A percentile compares a stretch with the other conserved stretches of the same genome.
Conservation (phyloP, 1,140 invertebrate species). For the Calliphora vicina region DNA sequence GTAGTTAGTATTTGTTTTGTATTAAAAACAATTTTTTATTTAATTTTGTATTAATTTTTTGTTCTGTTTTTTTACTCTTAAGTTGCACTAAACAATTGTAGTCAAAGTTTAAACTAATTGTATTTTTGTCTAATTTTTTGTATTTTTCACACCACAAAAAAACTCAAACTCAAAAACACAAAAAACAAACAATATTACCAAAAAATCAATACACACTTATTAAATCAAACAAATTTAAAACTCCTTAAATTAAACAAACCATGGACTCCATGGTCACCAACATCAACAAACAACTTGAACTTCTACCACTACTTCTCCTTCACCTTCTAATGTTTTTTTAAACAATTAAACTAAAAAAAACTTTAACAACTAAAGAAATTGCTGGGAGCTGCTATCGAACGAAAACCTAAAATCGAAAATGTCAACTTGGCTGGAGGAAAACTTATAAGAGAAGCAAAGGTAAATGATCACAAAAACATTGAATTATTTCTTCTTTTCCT, state of each 20-base stretch:
- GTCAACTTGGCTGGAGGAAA: constrained; percentile 94
- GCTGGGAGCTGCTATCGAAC: constrained; percentile 88
- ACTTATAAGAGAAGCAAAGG: constrained; percentile 97
- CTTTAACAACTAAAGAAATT: constrained; percentile 72
- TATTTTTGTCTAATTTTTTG: constrained; percentile 62
- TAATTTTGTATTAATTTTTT: constrained; percentile 44
- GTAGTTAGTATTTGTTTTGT: background rate
- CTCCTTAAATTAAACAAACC: constrained; percentile 36
- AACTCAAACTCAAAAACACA: constrained; percentile 41
- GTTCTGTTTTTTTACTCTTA: constrained; percentile 43
- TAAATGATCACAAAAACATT: constrained; percentile 65
- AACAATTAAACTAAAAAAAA: constrained; percentile 23
- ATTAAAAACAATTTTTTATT: constrained; percentile 37
- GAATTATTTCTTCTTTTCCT: background rate
- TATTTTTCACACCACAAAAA: constrained; percentile 57
- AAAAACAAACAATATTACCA: constrained; percentile 43
- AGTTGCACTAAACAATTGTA: constrained; percentile 48
- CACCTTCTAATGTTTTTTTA: background rate
- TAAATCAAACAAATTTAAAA: constrained; percentile 17
- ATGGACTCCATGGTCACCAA: background rate
- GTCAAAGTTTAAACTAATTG: constrained; percentile 61
- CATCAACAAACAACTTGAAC: background rate
- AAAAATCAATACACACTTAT: constrained; percentile 19
- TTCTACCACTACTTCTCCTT: background rate
- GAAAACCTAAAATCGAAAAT: constrained; percentile 91